Percentiles rank a stretch among this genome's conserved stretches.
phyloP scores from a whole-genome alignment of 2,797 vertebrate species.

The Danio albolineatus region DNA sequence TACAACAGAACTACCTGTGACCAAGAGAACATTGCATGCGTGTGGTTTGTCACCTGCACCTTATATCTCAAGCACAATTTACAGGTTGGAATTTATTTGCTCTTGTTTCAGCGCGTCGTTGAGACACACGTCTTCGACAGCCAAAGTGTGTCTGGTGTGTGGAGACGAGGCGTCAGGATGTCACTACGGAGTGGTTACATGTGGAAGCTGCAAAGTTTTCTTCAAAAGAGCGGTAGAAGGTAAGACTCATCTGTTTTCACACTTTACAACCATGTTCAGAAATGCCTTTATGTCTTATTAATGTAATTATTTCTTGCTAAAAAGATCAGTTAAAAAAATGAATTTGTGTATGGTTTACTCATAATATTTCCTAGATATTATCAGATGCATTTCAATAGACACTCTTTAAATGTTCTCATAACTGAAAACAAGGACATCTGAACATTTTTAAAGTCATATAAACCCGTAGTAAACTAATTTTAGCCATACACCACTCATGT shows the following conservation, averaged over 20 bases:
- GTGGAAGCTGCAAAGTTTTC: constrained; percentile 99
- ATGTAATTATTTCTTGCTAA: not conserved
- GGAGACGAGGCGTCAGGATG: constrained; percentile 98
- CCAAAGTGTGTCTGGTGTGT: constrained; percentile 98
- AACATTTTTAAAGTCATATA: not conserved
- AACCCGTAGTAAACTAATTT: constrained; percentile 10
- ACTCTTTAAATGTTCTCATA: not conserved
- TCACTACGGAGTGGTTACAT: constrained; percentile 98
- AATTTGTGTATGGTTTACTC: not conserved
- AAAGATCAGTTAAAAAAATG: not conserved
- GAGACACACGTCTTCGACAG: constrained; percentile 93
- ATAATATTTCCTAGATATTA: not conserved
- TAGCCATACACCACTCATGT: not conserved
- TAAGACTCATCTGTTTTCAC: constrained; percentile 68
- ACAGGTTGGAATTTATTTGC: constrained; percentile 51
- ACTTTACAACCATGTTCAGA: not conserved
- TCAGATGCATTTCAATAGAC: too few relatives aligned
- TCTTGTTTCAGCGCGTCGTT: constrained; percentile 85
- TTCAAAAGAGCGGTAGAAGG: constrained; percentile 99
- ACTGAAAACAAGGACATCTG: not conserved
- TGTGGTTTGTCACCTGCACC: not conserved
- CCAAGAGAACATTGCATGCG: not conserved
- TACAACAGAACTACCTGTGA: not conserved
- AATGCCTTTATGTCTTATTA: too few relatives aligned
- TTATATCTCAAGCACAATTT: constrained; percentile 19